Evolutionary conservation across 2,888 invertebrate species (phyloP).

Genomic region (Raillietiella orientalis): DNA sequence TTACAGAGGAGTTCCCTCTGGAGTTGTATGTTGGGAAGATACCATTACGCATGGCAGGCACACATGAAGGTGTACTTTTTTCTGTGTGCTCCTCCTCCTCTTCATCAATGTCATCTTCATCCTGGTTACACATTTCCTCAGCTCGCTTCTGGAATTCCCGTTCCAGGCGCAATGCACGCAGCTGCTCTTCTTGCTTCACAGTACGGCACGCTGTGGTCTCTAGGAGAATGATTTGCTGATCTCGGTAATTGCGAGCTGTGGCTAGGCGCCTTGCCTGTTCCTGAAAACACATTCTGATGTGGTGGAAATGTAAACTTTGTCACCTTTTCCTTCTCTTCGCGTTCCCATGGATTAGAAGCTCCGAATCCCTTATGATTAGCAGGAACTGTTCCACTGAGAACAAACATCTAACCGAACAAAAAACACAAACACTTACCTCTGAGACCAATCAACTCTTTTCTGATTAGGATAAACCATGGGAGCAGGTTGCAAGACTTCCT

Average conservation of each 20-base stretch:
- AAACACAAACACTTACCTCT: too few relatives aligned
- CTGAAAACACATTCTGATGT: slow-evolving; percentile 9
- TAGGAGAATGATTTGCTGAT: slow-evolving; percentile 53
- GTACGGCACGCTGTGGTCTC: slow-evolving; percentile 27
- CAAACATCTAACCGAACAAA: too few relatives aligned
- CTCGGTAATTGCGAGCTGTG: slow-evolving; percentile 42
- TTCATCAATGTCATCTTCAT: slow-evolving; percentile 12
- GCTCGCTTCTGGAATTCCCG: slow-evolving; percentile 74
- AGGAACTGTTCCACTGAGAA: too few relatives aligned
- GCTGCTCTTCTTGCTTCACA: slow-evolving; percentile 50
- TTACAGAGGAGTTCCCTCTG: too few relatives aligned
- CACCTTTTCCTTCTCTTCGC: slow-evolving; percentile 59
- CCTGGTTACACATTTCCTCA: slow-evolving; percentile 31
- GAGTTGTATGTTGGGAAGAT: too few relatives aligned
- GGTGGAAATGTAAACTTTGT: slow-evolving; percentile 4
- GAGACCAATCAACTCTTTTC: too few relatives aligned
- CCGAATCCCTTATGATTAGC: not conserved
- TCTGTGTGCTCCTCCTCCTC: not conserved
- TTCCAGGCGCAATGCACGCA: slow-evolving; percentile 62
- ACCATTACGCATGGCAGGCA: not conserved
- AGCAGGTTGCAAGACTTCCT: too few relatives aligned
- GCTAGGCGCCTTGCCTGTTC: slow-evolving; percentile 34
- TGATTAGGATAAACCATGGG: too few relatives aligned
- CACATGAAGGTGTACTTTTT: not conserved
- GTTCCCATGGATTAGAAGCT: slow-evolving; percentile 51